Evolutionary conservation across 2,888 invertebrate genomes (phyloP), one percentile per base, ranked within the genome.

Genomic region (Melolontha melolontha): DNA sequence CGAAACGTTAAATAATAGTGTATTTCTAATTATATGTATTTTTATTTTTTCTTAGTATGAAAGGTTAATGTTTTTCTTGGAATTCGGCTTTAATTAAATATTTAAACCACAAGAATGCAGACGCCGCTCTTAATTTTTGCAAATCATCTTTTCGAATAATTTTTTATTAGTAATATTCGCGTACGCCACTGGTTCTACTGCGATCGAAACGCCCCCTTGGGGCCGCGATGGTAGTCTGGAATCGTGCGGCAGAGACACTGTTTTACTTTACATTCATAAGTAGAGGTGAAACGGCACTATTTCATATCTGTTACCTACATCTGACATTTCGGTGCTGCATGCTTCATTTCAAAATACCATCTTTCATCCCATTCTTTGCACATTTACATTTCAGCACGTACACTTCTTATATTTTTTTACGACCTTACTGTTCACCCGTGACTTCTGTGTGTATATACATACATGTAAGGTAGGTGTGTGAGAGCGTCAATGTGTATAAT

Each of bases 211-310:
- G 44, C 59, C 59, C 59, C 52, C 55, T 59, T 47, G 55, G 54
- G 63, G 41, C 63, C 29, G 29, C 44, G 47, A 27, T 11, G 16
- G 34, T 47, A 51, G 64, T 64, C 49, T 51, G 69, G 65, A 67
- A 51, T 65, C 71, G 65, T 68, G 47, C 71, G 70, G 14, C 47
- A n/a, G 47, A 47, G 59, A 69, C 75, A 77, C 75, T 79, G 79
- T 81, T 81, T 81, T 77, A 80, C 78, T 79, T 80, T 78, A 80
- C 80, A 81, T 81, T 81, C 80, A 80, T 81, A 80, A 80, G 80
- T 78, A 78, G 79, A 62, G 47, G 59, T 71, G 74, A 76, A 75
- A 75, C 74, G 76, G 75, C 79, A 79, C 78, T 81, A 80, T 81
- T 80, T 81, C 79, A 81, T 80, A 80, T 81, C 80, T 79, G 78